Evolutionary conservation across 2,888 invertebrate genomes (phyloP), one percentile per base, ranked within the genome.

Genomic region (Drosophila fulvimacula): DNA sequence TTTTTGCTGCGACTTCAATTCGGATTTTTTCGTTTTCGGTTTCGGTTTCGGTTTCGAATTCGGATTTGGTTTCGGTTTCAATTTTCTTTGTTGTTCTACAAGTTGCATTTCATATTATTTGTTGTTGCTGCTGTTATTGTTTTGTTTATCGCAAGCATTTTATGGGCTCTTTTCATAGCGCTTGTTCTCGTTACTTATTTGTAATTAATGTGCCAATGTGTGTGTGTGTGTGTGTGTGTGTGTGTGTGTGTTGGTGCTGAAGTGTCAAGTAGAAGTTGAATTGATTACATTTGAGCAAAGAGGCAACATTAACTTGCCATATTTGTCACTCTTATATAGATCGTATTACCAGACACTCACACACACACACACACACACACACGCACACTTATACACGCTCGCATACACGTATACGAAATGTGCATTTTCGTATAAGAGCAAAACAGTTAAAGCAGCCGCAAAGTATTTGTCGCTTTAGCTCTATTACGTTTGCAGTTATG

Each of bases 241-340:
- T 42, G 13, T 32, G 63, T 52, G 66, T 71, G 62, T 77, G 70
- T 66, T 66, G 60, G 78, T 66, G 72, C 65, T 72, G 56, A 73
- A 79, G 79, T 82, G 76, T 82, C 82, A 76, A 78, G 82, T 76
- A 76, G 58, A 78, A 71, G 71, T 79, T 78, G 78, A 83, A 74
- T 81, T 78, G 78, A 80, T 82, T 85, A 78, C 76, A 78, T 78
- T 85, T 80, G 72, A 68, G 65, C 70, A 76, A 76, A 66, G 68
- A 67, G 69, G 64, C 67, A 87, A 73, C 63, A 83, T 65, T 72
- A 62, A 67, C 63, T 81, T 69, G 79, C 69, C 81, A 83, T 80
- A 82, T 83, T 83, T 76, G 76, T 72, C 84, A 63, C 64, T 55
- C 55, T 69, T 69, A 65, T 78, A 69, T 59, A 66, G 77, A 82